These are phyloP conservation scores for Urophycis tenuis DNA, from an alignment of 2,797 vertebrate genomes.

Conservation along the genomic window DNA sequence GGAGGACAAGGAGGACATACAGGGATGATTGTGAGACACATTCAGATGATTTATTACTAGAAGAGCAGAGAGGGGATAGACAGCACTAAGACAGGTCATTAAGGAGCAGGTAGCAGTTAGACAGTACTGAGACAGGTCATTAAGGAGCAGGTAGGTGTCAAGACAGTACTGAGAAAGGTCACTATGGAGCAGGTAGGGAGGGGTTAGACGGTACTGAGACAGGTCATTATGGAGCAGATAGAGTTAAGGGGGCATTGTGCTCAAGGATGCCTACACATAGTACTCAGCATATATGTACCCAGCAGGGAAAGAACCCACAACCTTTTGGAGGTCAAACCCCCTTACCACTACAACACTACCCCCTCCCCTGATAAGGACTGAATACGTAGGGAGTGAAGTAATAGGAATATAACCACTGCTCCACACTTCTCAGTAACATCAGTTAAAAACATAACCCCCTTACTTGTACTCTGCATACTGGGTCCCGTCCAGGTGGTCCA, in stretches of 20 bases:
- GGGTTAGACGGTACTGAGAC: too few relatives aligned
- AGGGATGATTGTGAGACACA: neutral
- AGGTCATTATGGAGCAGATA: too few relatives aligned
- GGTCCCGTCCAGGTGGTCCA: conserved; percentile 63
- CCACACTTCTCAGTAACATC: neutral
- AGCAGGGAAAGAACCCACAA: neutral
- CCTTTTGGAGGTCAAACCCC: too few relatives aligned
- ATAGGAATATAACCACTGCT: neutral
- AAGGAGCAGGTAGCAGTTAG: too few relatives aligned
- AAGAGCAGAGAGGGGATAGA: neutral
- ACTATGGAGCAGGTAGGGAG: too few relatives aligned
- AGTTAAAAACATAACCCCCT: conserved; percentile 16
- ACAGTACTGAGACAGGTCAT: too few relatives aligned
- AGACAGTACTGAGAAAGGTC: too few relatives aligned
- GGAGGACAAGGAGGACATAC: neutral
- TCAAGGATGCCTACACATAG: neutral
- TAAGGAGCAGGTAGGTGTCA: too few relatives aligned
- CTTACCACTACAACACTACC: neutral
- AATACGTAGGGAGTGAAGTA: neutral
- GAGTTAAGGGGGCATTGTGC: neutral
- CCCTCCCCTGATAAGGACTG: neutral
- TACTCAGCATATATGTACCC: too few relatives aligned
- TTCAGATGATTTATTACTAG: neutral
- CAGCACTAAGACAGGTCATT: too few relatives aligned
- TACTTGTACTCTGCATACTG: conserved; percentile 74